Evolutionary conservation across 2,888 invertebrate species (phyloP), one percentile per base, ranked within the genome.

Genomic region (Lasioglossum calceatum): DNA sequence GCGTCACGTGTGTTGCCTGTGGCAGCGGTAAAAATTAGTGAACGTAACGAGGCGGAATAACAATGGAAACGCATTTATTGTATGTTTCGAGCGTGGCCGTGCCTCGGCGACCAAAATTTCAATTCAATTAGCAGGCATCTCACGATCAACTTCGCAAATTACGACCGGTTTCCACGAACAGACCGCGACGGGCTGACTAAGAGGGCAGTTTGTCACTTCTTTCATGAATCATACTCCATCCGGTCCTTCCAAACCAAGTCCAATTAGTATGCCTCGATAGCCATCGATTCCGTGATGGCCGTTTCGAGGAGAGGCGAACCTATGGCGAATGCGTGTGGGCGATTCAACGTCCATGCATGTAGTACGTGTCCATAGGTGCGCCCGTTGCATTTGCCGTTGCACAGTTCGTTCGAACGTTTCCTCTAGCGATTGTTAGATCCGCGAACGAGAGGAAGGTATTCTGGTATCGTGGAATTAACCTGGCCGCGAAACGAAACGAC

Each of bases 221-320:
- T 81, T 75, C 82, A 64, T 88, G 84, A 89, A 87, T 89, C 88
- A 87, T 82, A 67, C 71, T n/a, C 39, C 78, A 72, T 82, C 72
- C 79, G 77, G 79, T 36, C 73, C 42, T 44, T 54, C 75, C 14
- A 67, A 80, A 74, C 47, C 36, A 50, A 64, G 47, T 32, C 58
- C 50, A 89, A 89, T 89, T 88, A 85, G 87, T 90, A 90, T 90
- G 81, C 90, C 39, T 36, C 67, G 85, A 84, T 87, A 80, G 81
- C 14, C 50, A 84, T 87, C 81, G 82, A 80, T 67, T 42, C 70
- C 47, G 81, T 79, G 89, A 81, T 83, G 89, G 86, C 23, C 88
- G 64, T 50, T 14, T 14, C 61, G 61, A 73, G 44, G 71, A 78
- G 72, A 42, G 82, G 67, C 78, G 77, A 89, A 54, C 54, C 54